Evolutionary conservation across 2,797 vertebrate species (phyloP).

Genomic region (Urocyon cinereoargenteus): DNA sequence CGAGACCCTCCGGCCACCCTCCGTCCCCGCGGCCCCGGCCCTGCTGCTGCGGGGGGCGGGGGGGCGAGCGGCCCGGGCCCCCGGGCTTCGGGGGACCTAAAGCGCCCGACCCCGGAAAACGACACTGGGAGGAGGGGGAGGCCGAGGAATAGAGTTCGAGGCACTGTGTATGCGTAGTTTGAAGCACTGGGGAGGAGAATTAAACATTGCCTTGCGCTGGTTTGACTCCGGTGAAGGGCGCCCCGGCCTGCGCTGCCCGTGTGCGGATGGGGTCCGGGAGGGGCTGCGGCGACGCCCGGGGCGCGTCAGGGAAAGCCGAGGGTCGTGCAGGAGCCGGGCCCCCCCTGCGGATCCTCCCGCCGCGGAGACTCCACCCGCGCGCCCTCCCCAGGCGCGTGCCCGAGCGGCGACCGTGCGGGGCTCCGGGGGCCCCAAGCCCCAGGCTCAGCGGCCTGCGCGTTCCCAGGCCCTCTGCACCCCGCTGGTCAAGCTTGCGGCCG

Average conservation of each 20-base stretch:
- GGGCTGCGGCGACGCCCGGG: accelerated
- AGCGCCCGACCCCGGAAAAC: neutral
- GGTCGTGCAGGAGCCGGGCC: neutral
- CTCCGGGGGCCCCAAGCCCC: neutral
- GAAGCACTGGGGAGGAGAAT: conserved; percentile 46
- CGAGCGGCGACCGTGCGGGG: neutral
- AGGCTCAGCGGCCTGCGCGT: neutral
- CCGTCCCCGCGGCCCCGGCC: neutral
- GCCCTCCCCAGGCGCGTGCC: too few relatives aligned
- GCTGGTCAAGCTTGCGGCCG: neutral
- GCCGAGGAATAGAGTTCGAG: neutral
- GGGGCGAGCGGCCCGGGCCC: too few relatives aligned
- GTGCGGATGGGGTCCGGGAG: neutral
- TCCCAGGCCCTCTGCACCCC: neutral
- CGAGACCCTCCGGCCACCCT: neutral
- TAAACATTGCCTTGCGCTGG: conserved; percentile 66
- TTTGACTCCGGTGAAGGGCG: neutral
- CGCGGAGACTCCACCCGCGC: neutral
- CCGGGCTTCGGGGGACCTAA: neutral
- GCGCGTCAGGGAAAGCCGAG: neutral
- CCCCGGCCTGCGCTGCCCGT: neutral
- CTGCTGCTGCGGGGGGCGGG: neutral
- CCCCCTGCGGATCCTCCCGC: neutral
- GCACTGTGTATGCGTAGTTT: conserved; percentile 44
- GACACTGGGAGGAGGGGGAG: too few relatives aligned